Evolutionary conservation across 2,113 vertebrate genomes (phyloP).

Genomic region (Tychaedon coryphoeus): DNA sequence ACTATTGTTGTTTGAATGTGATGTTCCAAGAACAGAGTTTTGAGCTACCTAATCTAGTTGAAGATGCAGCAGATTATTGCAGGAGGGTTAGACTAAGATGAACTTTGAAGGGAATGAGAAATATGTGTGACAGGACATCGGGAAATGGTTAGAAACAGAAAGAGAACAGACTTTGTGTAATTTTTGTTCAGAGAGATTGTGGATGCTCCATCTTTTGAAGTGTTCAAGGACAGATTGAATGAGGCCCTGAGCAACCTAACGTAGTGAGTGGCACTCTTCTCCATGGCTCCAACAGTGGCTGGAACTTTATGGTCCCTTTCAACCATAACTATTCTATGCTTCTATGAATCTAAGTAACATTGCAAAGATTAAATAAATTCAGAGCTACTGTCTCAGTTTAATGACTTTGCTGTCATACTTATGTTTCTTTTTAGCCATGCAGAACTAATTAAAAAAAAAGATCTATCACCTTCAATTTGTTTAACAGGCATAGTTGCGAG

Average conservation of each 20-base stretch:
- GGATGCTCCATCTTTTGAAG: background rate
- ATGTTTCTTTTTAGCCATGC: background rate
- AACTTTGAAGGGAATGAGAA: background rate
- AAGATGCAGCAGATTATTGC: background rate
- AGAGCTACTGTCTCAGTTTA: background rate
- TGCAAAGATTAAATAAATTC: background rate
- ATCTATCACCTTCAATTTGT: background rate
- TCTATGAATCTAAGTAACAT: background rate
- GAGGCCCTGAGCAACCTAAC: background rate
- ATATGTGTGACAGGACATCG: background rate
- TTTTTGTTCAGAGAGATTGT: background rate
- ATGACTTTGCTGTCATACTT: background rate
- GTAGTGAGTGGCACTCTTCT: background rate
- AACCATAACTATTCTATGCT: background rate
- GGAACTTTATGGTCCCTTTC: background rate
- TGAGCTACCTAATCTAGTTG: background rate
- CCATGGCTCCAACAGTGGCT: background rate
- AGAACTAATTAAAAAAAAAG: background rate
- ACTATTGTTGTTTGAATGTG: background rate
- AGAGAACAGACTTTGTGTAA: background rate
- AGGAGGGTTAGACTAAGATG: background rate
- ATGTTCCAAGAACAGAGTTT: background rate
- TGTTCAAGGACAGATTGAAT: background rate
- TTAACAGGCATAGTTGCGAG: rapidly evolving
- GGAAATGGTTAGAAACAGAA: background rate